Conservation (phyloP, 1,140 invertebrate species). For the Eueides isabella region DNA sequence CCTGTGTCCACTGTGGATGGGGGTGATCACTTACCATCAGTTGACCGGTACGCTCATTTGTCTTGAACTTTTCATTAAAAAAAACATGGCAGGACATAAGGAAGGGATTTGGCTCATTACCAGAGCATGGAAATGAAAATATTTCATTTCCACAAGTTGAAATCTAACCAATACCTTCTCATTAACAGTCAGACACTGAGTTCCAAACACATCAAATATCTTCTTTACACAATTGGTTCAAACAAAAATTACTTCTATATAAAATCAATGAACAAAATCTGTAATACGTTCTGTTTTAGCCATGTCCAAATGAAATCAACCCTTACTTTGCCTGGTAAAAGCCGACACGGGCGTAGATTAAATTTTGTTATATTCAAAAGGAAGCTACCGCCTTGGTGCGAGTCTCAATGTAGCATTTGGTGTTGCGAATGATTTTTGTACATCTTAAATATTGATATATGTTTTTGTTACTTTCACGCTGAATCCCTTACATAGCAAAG, state of each 20-base stretch:
- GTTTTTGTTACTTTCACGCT: too few species aligned
- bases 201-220: too few species aligned
- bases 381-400: not conserved
- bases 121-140: too few species aligned
- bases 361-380: conserved; percentile 12
- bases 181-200: too few species aligned
- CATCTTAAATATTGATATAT: not conserved
- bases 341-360: not conserved
- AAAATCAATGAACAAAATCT: conserved; percentile 1
- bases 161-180: too few species aligned
- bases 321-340: conserved; percentile 9
- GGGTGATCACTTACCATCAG: too few species aligned
- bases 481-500: too few species aligned
- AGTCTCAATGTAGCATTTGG: not conserved
- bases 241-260: not conserved
- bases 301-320: conserved; percentile 6
- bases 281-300: not conserved
- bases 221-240: not conserved
- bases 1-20: too few species aligned
- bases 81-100: too few species aligned
- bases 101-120: too few species aligned
- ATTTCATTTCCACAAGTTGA: too few species aligned
- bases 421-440: not conserved
- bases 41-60: too few species aligned
- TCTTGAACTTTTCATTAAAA: not conserved